These are phyloP conservation scores for Macroramphosus scolopax DNA, from an alignment of 2,797 vertebrate genomes.

Conservation along the genomic window DNA sequence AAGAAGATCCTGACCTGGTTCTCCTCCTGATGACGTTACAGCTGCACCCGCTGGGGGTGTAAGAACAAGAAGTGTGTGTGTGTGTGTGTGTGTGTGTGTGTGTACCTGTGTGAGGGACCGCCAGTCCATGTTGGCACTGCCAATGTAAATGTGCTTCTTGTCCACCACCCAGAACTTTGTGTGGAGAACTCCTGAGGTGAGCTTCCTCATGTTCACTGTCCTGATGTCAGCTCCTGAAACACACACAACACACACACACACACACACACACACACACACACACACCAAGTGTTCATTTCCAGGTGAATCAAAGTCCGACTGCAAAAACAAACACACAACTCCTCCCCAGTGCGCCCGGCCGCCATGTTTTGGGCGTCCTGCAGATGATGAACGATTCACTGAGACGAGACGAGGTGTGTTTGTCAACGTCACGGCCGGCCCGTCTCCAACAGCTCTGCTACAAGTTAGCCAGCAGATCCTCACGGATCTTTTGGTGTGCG, in stretches of 20 bases:
- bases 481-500: background rate
- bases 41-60: too few relatives aligned
- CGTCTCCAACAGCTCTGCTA: too few relatives aligned
- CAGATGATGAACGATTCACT: too few relatives aligned
- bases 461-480: too few relatives aligned
- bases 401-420: too few relatives aligned
- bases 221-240: conserved; percentile 83
- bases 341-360: too few relatives aligned
- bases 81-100: conserved; percentile 3
- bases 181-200: conserved; percentile 88
- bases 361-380: too few relatives aligned
- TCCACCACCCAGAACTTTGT: conserved; percentile 96
- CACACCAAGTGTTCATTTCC: background rate
- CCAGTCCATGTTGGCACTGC: conserved; percentile 98
- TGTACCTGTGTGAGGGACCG: conserved; percentile 90
- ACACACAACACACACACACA: background rate
- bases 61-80: background rate
- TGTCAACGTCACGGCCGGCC: too few relatives aligned
- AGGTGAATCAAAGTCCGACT: too few relatives aligned
- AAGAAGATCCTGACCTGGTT: too few relatives aligned
- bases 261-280: conserved; percentile 1
- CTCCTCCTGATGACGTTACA: too few relatives aligned
- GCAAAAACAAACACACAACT: too few relatives aligned
- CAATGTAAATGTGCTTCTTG: conserved; percentile 87
- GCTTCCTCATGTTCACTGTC: conserved; percentile 80